Conservation (phyloP, 2,888 invertebrate genomes). For the Phanerotoma sp. region DNA sequence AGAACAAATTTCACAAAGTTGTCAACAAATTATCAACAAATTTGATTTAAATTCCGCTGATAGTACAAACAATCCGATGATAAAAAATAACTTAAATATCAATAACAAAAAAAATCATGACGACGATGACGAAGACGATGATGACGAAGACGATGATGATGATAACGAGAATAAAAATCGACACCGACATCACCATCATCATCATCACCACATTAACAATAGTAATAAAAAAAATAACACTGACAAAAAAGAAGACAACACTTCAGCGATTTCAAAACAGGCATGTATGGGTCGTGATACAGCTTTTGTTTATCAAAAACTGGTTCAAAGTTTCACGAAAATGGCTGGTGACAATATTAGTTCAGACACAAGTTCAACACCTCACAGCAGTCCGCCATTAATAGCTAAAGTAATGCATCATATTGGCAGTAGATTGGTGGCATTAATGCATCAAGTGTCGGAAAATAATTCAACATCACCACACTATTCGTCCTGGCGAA, state of each 20-base stretch:
- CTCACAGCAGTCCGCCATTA: conserved; percentile 76
- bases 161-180: conserved; percentile 44
- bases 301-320: conserved; percentile 82
- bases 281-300: conserved; percentile 68
- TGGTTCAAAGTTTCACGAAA: conserved; percentile 82
- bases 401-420: conserved; percentile 92
- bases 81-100: not conserved
- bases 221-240: too few relatives aligned
- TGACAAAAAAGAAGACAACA: not conserved
- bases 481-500: conserved; percentile 63
- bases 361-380: conserved; percentile 56
- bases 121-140: conserved; percentile 39
- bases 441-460: conserved; percentile 90
- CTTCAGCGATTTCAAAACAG: conserved; percentile 53
- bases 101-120: conserved; percentile 31
- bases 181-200: too few relatives aligned
- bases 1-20: conserved; percentile 85
- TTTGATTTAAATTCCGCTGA: conserved; percentile 64
- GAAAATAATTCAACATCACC: conserved; percentile 63
- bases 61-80: conserved; percentile 19
- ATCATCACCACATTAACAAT: too few relatives aligned
- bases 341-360: conserved; percentile 66
- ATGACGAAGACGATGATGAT: conserved; percentile 63
- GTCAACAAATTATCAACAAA: conserved; percentile 63
- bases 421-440: conserved; percentile 82